phyloP scores from a whole-genome alignment of 2,797 vertebrate species.

The Mus minutoides region DNA sequence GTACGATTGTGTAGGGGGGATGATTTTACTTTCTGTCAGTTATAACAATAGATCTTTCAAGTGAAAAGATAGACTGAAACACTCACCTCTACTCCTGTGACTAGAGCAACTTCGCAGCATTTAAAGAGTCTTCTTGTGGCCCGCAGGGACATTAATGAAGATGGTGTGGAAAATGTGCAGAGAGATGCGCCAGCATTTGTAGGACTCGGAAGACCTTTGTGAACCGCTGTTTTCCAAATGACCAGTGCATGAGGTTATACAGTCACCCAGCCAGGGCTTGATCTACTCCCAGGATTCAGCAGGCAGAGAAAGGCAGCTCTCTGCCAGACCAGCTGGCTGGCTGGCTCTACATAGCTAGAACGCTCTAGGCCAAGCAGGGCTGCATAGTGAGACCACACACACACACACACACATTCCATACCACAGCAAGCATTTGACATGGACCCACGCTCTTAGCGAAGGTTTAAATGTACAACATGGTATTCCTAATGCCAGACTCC shows the following conservation, averaged over 20 bases:
- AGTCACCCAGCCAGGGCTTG: background rate
- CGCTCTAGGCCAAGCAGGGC: background rate
- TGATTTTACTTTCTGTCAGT: background rate
- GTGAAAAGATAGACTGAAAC: slow-evolving; percentile 5
- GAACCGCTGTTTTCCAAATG: background rate
- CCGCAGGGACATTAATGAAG: background rate
- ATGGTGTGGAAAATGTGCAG: background rate
- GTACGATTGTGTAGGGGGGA: background rate
- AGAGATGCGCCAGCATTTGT: background rate
- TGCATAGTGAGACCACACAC: background rate
- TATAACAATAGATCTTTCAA: background rate
- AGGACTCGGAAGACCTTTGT: background rate
- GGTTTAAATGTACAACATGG: background rate
- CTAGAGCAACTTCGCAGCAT: background rate
- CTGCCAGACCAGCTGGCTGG: background rate
- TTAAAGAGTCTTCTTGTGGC: background rate
- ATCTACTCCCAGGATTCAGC: too few species aligned
- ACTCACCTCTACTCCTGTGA: background rate
- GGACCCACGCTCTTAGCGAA: background rate
- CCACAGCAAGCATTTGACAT: background rate
- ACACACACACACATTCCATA: too few species aligned
- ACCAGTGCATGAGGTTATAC: background rate
- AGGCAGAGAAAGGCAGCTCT: background rate
- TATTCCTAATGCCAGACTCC: too few species aligned
- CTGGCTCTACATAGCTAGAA: too few species aligned